These are phyloP conservation scores for Marcusenius ussheri DNA, from an alignment of 2,113 vertebrate species.

Conservation along the genomic window DNA sequence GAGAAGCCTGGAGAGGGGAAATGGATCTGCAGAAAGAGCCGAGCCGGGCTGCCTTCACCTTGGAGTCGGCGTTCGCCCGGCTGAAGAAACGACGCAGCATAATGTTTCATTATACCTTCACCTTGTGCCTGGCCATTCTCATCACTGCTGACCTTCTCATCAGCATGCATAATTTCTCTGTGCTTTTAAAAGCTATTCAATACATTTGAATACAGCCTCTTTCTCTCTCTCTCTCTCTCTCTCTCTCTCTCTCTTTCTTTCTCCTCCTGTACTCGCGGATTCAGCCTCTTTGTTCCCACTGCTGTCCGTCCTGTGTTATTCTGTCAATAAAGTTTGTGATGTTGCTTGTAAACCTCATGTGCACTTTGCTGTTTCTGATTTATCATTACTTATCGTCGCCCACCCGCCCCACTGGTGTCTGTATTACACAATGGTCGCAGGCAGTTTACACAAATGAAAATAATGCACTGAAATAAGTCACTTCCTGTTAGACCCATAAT, in stretches of 20 bases:
- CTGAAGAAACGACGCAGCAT: conserved; percentile 67
- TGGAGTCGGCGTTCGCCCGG: conserved; percentile 76
- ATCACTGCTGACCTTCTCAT: conserved; percentile 66
- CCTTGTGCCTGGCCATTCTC: conserved; percentile 62
- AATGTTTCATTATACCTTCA: conserved; percentile 70
- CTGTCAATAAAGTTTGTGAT: not conserved
- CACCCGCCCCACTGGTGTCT: not conserved
- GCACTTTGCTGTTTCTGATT: not conserved
- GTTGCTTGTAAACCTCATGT: not conserved
- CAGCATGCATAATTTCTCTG: conserved; percentile 64
- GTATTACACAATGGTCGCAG: not conserved
- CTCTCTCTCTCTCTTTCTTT: conserved; percentile 29
- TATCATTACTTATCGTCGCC: not conserved
- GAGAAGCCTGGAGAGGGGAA: conserved; percentile 95
- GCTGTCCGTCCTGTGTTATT: not conserved
- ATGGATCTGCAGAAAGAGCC: conserved; percentile 90
- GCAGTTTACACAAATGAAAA: not conserved
- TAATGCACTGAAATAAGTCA: not conserved
- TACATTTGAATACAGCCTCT: conserved; percentile 59
- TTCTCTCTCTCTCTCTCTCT: conserved; percentile 27
- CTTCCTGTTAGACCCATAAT: not conserved
- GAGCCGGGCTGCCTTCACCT: conserved; percentile 86
- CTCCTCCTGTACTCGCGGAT: not conserved
- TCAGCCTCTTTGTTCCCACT: not conserved
- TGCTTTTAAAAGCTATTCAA: conserved; percentile 67